Conservation (phyloP, 2,888 invertebrate genomes). For the Ptilodon capucinus region DNA sequence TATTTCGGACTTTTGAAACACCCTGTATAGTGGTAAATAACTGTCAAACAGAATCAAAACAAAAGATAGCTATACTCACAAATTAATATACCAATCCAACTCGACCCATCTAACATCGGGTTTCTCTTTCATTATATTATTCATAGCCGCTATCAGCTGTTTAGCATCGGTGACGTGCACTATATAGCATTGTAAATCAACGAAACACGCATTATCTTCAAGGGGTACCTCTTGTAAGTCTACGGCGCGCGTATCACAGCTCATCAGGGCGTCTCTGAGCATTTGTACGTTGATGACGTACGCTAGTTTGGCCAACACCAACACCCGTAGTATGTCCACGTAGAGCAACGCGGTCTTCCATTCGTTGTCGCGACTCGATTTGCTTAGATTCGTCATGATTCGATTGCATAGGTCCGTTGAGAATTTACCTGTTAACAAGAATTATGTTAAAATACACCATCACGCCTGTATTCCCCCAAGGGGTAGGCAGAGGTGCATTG, state of each 20-base stretch:
- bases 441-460: no score
- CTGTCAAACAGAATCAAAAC: no score
- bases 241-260: slow-evolving; percentile 68
- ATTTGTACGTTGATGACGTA: slow-evolving; percentile 77
- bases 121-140: slow-evolving; percentile 81
- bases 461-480: no score
- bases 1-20: no score
- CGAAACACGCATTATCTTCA: slow-evolving; percentile 51
- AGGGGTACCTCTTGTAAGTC: slow-evolving; percentile 54
- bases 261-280: slow-evolving; percentile 53
- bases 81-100: slow-evolving; percentile 86
- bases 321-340: slow-evolving; percentile 62
- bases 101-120: slow-evolving; percentile 87
- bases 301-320: slow-evolving; percentile 66
- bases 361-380: slow-evolving; percentile 60
- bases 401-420: slow-evolving; percentile 60
- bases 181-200: slow-evolving; percentile 84
- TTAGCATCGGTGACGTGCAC: slow-evolving; percentile 80
- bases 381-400: slow-evolving; percentile 61
- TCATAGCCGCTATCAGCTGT: slow-evolving; percentile 84
- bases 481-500: no score
- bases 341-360: slow-evolving; percentile 64
- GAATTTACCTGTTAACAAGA: slow-evolving; percentile 68
- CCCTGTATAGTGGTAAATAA: no score
- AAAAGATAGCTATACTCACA: slow-evolving; percentile 74